Evolutionary conservation across 2,113 vertebrate species (phyloP).

Genomic region (Syrmaticus mikado): DNA sequence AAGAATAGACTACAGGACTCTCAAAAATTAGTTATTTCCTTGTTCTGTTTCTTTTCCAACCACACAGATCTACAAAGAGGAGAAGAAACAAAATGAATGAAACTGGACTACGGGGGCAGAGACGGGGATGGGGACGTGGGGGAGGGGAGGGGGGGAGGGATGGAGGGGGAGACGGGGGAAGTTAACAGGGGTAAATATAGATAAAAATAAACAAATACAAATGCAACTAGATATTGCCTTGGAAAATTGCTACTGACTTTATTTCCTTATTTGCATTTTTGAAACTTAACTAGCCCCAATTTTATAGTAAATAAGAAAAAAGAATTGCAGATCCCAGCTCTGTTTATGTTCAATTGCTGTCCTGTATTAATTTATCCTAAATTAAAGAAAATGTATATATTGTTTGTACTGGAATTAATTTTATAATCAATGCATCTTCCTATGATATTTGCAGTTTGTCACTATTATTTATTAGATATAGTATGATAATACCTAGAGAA

Average conservation of each 20-base stretch:
- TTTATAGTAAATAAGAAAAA: constrained; percentile 57
- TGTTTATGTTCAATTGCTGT: constrained; percentile 54
- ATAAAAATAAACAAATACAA: constrained; percentile 58
- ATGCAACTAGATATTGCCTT: constrained; percentile 40
- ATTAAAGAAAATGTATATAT: constrained; percentile 22
- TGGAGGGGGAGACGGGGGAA: too few relatives aligned
- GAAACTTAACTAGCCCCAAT: constrained; percentile 54
- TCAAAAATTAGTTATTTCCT: not conserved
- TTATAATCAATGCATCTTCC: constrained; percentile 50
- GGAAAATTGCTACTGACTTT: constrained; percentile 59
- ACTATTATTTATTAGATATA: constrained; percentile 33
- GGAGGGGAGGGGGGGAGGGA: too few relatives aligned
- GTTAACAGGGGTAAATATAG: constrained; percentile 28
- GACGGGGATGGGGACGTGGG: too few relatives aligned
- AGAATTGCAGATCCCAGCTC: constrained; percentile 41
- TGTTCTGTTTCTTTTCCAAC: not conserved
- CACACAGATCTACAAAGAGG: not conserved
- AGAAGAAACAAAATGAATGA: rapidly evolving
- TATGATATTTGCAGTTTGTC: constrained; percentile 19
- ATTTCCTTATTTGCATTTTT: constrained; percentile 66
- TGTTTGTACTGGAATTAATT: constrained; percentile 43
- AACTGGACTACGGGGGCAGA: not conserved
- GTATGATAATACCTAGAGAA: not conserved
- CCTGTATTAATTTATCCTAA: constrained; percentile 5
- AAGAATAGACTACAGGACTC: not conserved